Evolutionary conservation across 1,140 invertebrate genomes (phyloP), one percentile per base, ranked within the genome.

Genomic region (Hyles vespertilio): DNA sequence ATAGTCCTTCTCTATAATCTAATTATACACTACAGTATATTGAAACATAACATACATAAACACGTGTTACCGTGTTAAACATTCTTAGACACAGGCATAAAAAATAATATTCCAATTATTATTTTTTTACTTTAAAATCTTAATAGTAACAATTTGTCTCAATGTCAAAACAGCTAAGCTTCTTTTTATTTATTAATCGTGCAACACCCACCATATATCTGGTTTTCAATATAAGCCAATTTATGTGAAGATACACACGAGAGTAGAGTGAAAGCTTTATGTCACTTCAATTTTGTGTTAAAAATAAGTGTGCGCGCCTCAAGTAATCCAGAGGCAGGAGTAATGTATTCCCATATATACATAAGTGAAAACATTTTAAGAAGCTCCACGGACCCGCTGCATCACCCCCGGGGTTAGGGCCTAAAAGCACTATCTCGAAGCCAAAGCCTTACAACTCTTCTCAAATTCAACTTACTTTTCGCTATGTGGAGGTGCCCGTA

Each of bases 351-450:
- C 79, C 82, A 84, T 78, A 87, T 79, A 84, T 87, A 87, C 85
- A 84, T 87, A 85, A 84, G 85, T 87, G 85, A 88, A 86, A 84
- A 88, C 85, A 84, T 87, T 88, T 88, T 85, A 87, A 88, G 84
- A 87, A 85, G 81, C 84, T 84, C 81, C 75, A 71, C 79, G 85
- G 84, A 81, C 81, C 76, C 77, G 74, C 84, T 84, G 79, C 85
- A 84, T 82, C 82, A 84, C 86, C 86, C 86, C 73, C 72, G 85
- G 85, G 85, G 85, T 83, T 88, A 88, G 84, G 82, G 84, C 84
- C 86, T 89, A 89, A 89, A 89, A 89, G 86, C 86, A 89, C 86
- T 87, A 89, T 89, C 86, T 84, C 83, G 63, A 74, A 85, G 82
- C 78, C 84, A 87, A 86, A 89, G 86, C 86, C 84, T 84, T 87